Conservation (phyloP, 2,113 vertebrate species). For the Zootoca vivipara region DNA sequence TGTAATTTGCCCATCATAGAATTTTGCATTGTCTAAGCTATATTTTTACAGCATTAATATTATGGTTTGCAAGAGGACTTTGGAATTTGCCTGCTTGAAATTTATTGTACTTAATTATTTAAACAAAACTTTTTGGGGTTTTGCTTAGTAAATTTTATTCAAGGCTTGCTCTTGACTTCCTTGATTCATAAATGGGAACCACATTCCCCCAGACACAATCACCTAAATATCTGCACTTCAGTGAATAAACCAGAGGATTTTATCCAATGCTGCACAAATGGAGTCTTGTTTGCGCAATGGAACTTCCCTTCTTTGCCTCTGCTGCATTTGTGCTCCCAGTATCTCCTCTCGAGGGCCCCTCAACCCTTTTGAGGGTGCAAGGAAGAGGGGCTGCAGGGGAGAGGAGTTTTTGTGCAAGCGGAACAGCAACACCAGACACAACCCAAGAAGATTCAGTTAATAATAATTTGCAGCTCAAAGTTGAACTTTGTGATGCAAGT, state of each 20-base stretch:
- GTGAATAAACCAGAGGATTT: background rate
- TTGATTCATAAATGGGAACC: background rate
- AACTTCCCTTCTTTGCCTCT: too few species aligned
- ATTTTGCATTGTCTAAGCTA: background rate
- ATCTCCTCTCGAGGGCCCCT: too few species aligned
- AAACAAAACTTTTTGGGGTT: background rate
- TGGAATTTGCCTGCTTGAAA: background rate
- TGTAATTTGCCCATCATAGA: background rate
- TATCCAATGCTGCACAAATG: too few species aligned
- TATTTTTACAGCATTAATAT: background rate
- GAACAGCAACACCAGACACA: too few species aligned
- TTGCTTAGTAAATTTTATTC: background rate
- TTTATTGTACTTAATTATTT: background rate
- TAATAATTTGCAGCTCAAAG: too few species aligned
- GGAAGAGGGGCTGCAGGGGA: too few species aligned
- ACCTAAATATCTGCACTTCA: background rate
- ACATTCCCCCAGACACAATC: background rate
- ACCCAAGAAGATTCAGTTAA: too few species aligned
- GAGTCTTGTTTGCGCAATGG: too few species aligned
- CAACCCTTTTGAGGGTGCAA: too few species aligned
- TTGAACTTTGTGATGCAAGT: background rate
- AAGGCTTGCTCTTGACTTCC: background rate
- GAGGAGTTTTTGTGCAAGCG: too few species aligned
- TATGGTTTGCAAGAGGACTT: background rate
- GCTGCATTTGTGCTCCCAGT: too few species aligned